Evolutionary conservation across 2,113 vertebrate genomes (phyloP).

Genomic region (Emydura subglobosa): DNA sequence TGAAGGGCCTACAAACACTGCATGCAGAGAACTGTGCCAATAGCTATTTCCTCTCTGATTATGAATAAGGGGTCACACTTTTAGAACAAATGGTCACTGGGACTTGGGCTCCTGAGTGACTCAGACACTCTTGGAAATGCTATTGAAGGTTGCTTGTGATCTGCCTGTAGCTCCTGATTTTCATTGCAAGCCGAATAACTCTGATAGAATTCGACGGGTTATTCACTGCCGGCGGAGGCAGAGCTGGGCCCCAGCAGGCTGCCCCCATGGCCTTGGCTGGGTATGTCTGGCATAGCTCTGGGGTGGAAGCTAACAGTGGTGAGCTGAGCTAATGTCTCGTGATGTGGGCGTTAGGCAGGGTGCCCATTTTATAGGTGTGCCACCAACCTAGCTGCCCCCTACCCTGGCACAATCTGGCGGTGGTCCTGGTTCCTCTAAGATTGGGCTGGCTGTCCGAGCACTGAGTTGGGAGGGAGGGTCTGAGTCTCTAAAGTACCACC

Average conservation of each 20-base stretch:
- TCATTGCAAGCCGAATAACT: background rate
- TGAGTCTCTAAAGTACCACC: background rate
- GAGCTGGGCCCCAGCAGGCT: conserved; percentile 4
- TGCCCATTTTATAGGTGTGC: background rate
- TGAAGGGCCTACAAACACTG: background rate
- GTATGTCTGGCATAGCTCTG: background rate
- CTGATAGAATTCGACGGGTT: background rate
- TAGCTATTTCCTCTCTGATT: background rate
- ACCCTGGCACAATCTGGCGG: background rate
- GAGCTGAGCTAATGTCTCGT: background rate
- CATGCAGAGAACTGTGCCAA: background rate
- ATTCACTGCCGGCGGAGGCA: background rate
- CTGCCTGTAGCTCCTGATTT: background rate
- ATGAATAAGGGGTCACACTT: background rate
- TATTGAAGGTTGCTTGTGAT: background rate
- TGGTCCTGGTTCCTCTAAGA: background rate
- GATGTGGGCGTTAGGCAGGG: background rate
- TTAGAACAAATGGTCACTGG: background rate
- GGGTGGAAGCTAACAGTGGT: background rate
- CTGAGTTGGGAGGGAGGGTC: background rate
- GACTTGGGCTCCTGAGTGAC: background rate
- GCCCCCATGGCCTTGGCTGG: background rate
- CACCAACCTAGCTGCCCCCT: background rate
- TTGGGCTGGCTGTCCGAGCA: background rate
- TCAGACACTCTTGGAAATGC: background rate